Base-by-base conservation (phyloP, 1,140 invertebrate genomes). In the Drosophila pallidifrons region DNA sequence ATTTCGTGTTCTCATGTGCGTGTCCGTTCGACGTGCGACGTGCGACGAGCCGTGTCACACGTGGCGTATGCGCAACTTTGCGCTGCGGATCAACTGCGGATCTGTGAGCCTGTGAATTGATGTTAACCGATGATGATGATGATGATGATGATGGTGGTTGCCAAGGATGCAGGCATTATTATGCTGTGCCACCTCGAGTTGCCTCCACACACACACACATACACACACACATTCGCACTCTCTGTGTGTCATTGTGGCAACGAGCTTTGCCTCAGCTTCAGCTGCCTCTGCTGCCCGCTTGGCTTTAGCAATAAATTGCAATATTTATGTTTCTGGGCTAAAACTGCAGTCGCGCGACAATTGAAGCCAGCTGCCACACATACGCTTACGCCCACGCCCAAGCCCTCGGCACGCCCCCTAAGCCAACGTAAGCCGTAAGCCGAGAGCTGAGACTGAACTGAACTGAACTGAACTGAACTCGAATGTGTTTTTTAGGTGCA, bases 241-340 rank as follows among this genome's bases (percentile, higher is more conserved):
- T 41, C 10, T n/a, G 30, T 51, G 54, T 57, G 30, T 2, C 30
- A 32, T 49, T 15, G 61, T 54, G 49, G 15, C 20, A 38, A 30
- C 8, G 16, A 28, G 16, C 20, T 32, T 38, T 38, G 28, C 28
- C 20, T 25, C 20, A 63, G 13, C 11, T 47, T 47, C 16, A 20
- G 30, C n/a, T 59, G 41, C 43, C 1, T 25, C 20, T 3, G 41
- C 45, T 47, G 15, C 45, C 45, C 10, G 13, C n/a, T 32, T 6
- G 43, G 58, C 43, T 57, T 70, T 60, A 32, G 63, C 38, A 59
- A 77, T 77, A 75, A 77, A 79, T 67, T 75, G 75, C 75, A 63
- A 73, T 88, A 87, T 87, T 87, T 87, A 87, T 87, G 83, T 88
- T 87, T 87, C 77, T 87, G 83, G 83, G 83, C 82, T 87, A 86